phyloP scores from a whole-genome alignment of 2,113 vertebrate genomes.

The Papio anubis region DNA sequence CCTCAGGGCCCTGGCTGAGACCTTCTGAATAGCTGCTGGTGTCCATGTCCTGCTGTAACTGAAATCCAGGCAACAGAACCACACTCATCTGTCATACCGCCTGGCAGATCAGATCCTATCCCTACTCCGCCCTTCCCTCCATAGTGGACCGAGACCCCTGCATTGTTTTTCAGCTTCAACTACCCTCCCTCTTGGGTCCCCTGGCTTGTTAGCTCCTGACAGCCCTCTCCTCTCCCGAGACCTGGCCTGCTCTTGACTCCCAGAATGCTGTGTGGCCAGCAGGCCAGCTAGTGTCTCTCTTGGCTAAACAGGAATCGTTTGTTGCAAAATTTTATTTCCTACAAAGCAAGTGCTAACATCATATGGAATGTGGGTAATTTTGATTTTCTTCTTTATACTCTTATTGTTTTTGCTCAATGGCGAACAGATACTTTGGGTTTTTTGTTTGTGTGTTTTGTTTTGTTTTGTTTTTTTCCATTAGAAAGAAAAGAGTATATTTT shows the following conservation, averaged over 20 bases:
- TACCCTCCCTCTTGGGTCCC: neutral
- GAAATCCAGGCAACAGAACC: neutral
- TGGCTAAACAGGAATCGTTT: neutral
- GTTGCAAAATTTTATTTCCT: neutral
- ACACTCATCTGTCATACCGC: neutral
- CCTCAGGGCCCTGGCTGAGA: neutral
- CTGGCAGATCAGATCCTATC: neutral
- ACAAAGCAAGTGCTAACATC: neutral
- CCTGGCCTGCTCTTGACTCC: neutral
- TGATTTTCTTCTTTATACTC: neutral
- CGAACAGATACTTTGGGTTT: neutral
- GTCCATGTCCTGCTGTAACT: neutral
- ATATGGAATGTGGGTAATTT: neutral
- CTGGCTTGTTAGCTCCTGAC: neutral
- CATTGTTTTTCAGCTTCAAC: neutral
- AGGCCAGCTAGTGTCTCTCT: neutral
- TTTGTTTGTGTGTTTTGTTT: neutral
- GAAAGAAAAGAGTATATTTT: neutral
- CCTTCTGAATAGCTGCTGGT: neutral
- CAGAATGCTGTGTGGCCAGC: neutral
- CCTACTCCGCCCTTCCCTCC: rapidly evolving
- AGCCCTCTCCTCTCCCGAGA: rapidly evolving
- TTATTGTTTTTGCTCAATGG: neutral
- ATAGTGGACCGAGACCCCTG: neutral
- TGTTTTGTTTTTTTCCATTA: neutral